Percentiles rank a stretch among this genome's conserved stretches.
phyloP scores from a whole-genome alignment of 2,888 invertebrate genomes.

The Drosophila borborema region DNA sequence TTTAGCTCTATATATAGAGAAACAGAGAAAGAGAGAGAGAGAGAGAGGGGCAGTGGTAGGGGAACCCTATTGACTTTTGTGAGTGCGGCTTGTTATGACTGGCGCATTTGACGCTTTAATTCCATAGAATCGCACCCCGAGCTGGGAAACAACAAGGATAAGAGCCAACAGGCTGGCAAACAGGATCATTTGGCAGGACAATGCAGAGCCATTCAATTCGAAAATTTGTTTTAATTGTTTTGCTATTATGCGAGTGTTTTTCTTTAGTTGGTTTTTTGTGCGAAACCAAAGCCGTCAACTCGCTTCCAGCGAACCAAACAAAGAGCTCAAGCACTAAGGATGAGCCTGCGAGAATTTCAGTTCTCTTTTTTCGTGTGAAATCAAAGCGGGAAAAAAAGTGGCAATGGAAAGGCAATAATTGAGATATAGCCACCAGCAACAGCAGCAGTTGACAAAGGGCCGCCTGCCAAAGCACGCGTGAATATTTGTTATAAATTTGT shows the following conservation, averaged over 20 bases:
- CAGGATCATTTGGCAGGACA: constrained; percentile 62
- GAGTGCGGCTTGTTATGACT: constrained; percentile 70
- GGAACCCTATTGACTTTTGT: constrained; percentile 46
- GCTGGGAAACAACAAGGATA: constrained; percentile 29
- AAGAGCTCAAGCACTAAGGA: constrained; percentile 28
- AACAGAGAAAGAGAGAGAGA: too few relatives aligned
- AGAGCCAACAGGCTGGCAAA: constrained; percentile 30
- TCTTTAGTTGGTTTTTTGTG: constrained; percentile 59
- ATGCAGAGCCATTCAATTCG: constrained; percentile 59
- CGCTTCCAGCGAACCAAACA: constrained; percentile 69
- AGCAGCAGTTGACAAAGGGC: constrained; percentile 58
- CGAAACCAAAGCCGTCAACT: constrained; percentile 52
- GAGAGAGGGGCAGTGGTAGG: background rate
- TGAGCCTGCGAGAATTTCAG: constrained; percentile 34
- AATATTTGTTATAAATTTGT: constrained; percentile 82
- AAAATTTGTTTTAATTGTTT: constrained; percentile 79
- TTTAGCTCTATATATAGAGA: background rate
- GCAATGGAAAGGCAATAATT: constrained; percentile 77
- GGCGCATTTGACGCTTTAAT: constrained; percentile 77
- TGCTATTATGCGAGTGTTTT: constrained; percentile 59
- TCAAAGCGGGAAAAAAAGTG: constrained; percentile 53
- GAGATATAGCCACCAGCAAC: constrained; percentile 50
- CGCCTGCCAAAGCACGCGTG: constrained; percentile 79
- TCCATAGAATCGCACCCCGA: constrained; percentile 66
- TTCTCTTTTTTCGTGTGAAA: constrained; percentile 59